phyloP scores from a whole-genome alignment of 2,113 vertebrate genomes.

The Nannospalax galili region DNA sequence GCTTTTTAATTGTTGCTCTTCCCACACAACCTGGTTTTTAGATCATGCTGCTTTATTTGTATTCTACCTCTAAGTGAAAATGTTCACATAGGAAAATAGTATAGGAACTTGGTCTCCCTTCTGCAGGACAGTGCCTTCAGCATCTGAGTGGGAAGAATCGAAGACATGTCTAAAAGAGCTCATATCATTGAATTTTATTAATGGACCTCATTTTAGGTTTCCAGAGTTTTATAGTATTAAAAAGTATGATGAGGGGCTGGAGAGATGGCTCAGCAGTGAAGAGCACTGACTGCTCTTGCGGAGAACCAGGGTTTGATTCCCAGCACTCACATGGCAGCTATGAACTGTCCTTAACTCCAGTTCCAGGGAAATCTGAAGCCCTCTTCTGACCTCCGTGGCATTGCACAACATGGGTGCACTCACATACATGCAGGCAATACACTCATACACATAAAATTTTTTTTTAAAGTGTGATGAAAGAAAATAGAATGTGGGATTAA shows the following conservation, averaged over 20 bases:
- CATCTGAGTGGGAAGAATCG: neutral
- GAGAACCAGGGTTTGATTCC: no score
- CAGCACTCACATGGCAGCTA: no score
- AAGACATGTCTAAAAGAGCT: neutral
- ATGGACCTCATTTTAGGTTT: slow-evolving; percentile 16
- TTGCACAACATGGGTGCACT: no score
- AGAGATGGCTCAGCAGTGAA: no score
- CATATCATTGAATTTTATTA: neutral
- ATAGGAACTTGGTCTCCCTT: neutral
- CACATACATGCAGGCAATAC: no score
- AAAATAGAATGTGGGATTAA: slow-evolving; percentile 33
- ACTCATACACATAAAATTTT: no score
- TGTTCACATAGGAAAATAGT: neutral
- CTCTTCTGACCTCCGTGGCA: no score
- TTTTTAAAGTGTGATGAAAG: neutral
- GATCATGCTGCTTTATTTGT: neutral
- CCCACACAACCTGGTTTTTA: neutral
- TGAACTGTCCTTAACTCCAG: no score
- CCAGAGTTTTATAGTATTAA: neutral
- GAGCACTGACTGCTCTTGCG: no score
- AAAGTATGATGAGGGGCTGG: neutral
- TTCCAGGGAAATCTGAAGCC: no score
- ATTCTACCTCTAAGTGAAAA: neutral
- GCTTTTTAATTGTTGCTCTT: neutral
- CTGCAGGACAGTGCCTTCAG: neutral